These are phyloP conservation scores for Tenthredo livida DNA, from an alignment of 2,888 invertebrate genomes.

Conservation along the genomic window DNA sequence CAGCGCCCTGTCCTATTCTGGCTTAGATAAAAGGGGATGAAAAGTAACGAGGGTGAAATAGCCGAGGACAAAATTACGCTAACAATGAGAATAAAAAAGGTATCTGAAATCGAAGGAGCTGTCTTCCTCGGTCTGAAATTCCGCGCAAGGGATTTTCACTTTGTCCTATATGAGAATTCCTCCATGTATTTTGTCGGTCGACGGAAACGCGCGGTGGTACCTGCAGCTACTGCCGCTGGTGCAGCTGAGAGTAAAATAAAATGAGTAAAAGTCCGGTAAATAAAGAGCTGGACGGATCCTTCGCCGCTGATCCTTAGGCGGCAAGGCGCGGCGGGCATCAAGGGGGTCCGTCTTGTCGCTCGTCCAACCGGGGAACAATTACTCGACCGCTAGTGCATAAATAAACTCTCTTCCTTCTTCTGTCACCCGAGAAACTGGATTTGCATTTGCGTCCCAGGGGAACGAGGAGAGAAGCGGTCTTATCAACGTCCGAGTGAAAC, in stretches of 20 bases:
- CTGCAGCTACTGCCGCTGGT: not conserved
- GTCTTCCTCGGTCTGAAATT: not conserved
- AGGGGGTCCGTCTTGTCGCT: constrained; percentile 52
- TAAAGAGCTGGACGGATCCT: constrained; percentile 13
- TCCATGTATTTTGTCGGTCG: not conserved
- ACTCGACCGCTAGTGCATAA: constrained; percentile 69
- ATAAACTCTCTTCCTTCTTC: constrained; percentile 59
- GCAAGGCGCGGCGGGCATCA: constrained; percentile 12
- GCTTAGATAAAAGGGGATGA: constrained; percentile 21
- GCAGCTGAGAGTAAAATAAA: not conserved
- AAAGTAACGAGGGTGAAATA: constrained; percentile 37
- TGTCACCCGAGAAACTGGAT: constrained; percentile 55
- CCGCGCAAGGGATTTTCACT: not conserved
- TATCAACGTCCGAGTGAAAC: not conserved
- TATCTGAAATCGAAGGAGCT: not conserved
- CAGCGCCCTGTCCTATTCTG: not conserved
- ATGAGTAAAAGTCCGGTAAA: not conserved
- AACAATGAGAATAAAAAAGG: constrained; percentile 18
- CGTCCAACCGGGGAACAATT: constrained; percentile 64
- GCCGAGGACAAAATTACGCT: constrained; percentile 28
- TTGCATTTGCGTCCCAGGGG: constrained; percentile 59
- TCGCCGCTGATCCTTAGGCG: not conserved
- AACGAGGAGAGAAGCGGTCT: not conserved
- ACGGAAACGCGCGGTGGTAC: not conserved
- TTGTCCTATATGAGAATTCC: constrained; percentile 12